Evolutionary conservation across 2,888 invertebrate genomes (phyloP).

Genomic region (Dryococelus australis): DNA sequence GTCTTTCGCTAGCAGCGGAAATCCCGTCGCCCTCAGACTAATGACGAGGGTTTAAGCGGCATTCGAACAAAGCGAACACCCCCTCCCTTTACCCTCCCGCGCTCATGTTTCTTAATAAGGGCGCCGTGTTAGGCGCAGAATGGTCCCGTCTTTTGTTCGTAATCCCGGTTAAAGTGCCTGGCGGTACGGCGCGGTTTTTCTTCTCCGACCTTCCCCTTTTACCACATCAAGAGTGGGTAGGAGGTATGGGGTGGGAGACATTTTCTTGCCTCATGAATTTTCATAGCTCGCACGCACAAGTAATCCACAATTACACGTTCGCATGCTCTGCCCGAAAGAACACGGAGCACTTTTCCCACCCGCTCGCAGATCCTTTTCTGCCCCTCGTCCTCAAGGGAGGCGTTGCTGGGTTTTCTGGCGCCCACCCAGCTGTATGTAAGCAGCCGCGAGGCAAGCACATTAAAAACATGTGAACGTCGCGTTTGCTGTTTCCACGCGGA

Average conservation of each 20-base stretch:
- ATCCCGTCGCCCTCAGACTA: background rate
- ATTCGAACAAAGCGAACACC: background rate
- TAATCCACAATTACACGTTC: background rate
- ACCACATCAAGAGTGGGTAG: background rate
- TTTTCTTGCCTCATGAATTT: constrained; percentile 10
- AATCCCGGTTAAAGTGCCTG: background rate
- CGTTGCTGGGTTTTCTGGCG: too few relatives aligned
- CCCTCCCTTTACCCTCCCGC: background rate
- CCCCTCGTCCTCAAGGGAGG: too few relatives aligned
- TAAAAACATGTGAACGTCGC: too few relatives aligned
- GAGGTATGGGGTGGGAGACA: background rate
- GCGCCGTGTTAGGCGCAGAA: background rate
- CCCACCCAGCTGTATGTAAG: too few relatives aligned
- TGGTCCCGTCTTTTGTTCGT: background rate
- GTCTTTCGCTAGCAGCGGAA: background rate
- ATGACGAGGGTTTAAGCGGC: constrained; percentile 6
- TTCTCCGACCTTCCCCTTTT: background rate
- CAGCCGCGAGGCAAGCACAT: too few relatives aligned
- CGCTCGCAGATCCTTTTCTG: too few relatives aligned
- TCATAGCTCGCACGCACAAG: background rate
- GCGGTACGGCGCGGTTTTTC: background rate
- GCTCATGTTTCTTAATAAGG: background rate
- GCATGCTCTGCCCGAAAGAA: background rate
- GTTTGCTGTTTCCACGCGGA: too few relatives aligned
- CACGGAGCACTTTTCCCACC: background rate